Conservation (phyloP, 2,888 invertebrate genomes). For the Omphaloscelis lunosa region DNA sequence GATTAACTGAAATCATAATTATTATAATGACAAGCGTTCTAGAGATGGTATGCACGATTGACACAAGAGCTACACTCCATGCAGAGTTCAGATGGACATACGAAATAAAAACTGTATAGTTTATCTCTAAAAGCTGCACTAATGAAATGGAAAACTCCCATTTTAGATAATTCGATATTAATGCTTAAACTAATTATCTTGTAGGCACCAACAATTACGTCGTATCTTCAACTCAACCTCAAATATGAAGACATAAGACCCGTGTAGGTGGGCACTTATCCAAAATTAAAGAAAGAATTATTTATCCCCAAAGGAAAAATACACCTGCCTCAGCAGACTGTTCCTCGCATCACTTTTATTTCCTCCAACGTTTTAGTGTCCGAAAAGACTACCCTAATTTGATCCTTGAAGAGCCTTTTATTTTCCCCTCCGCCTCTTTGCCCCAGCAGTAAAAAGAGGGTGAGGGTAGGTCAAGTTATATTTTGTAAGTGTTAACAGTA, state of each 20-base stretch:
- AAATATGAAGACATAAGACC: slow-evolving; percentile 53
- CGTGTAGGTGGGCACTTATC: slow-evolving; percentile 63
- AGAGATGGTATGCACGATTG: slow-evolving; percentile 40
- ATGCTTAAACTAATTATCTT: slow-evolving; percentile 45
- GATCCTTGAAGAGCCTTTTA: slow-evolving; percentile 77
- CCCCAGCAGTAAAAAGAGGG: slow-evolving; percentile 66
- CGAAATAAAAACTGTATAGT: slow-evolving; percentile 9
- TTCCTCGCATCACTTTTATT: slow-evolving; percentile 84
- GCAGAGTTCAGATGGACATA: background rate
- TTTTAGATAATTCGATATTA: slow-evolving; percentile 42
- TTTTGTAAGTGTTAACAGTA: slow-evolving; percentile 80
- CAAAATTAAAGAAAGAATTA: slow-evolving; percentile 75
- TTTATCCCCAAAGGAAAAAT: slow-evolving; percentile 80
- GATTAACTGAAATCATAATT: slow-evolving; percentile 59
- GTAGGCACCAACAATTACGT: slow-evolving; percentile 30
- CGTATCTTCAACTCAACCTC: slow-evolving; percentile 37
- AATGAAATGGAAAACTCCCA: slow-evolving; percentile 60
- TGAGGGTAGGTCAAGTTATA: slow-evolving; percentile 79
- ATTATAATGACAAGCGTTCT: slow-evolving; percentile 48
- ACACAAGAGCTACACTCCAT: slow-evolving; percentile 11
- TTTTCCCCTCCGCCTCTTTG: slow-evolving; percentile 65
- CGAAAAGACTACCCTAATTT: slow-evolving; percentile 79
- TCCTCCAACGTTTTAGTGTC: slow-evolving; percentile 84
- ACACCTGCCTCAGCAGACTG: slow-evolving; percentile 84
- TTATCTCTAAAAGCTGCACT: slow-evolving; percentile 39